These are phyloP conservation scores for Haplochromis burtoni DNA, from an alignment of 2,113 vertebrate species.

Conservation along the genomic window DNA sequence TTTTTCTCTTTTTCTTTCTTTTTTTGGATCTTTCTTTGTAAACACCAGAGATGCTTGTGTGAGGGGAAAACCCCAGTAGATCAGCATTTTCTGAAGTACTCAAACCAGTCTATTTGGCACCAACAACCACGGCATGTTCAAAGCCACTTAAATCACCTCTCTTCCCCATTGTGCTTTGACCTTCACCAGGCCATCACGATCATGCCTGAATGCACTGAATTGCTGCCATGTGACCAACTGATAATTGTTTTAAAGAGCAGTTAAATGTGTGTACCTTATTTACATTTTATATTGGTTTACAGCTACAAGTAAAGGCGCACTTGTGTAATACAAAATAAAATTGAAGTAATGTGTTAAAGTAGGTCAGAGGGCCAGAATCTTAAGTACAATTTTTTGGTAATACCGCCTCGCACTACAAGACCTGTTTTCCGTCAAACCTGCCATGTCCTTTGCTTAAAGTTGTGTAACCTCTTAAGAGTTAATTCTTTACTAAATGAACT, in stretches of 20 bases:
- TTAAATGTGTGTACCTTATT: neutral
- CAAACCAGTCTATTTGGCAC: neutral
- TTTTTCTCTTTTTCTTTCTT: neutral
- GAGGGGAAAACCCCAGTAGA: neutral
- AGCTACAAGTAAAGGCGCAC: accelerated
- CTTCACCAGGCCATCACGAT: neutral
- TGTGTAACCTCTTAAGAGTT: neutral
- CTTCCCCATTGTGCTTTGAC: neutral
- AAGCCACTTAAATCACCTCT: neutral
- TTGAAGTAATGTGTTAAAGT: neutral
- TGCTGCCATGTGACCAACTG: neutral
- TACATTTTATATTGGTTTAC: too few species aligned
- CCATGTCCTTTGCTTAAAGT: neutral
- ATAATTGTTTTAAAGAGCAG: neutral
- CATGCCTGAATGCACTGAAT: neutral
- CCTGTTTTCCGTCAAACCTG: neutral
- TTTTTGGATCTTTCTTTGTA: neutral
- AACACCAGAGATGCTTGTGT: neutral
- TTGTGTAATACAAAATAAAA: neutral
- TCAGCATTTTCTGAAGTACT: neutral
- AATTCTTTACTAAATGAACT: neutral
- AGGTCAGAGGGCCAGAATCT: neutral
- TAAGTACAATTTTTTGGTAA: neutral
- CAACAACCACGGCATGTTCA: neutral
- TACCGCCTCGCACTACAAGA: neutral